phyloP scores from a whole-genome alignment of 2,113 vertebrate species.

The Austrofundulus limnaeus region DNA sequence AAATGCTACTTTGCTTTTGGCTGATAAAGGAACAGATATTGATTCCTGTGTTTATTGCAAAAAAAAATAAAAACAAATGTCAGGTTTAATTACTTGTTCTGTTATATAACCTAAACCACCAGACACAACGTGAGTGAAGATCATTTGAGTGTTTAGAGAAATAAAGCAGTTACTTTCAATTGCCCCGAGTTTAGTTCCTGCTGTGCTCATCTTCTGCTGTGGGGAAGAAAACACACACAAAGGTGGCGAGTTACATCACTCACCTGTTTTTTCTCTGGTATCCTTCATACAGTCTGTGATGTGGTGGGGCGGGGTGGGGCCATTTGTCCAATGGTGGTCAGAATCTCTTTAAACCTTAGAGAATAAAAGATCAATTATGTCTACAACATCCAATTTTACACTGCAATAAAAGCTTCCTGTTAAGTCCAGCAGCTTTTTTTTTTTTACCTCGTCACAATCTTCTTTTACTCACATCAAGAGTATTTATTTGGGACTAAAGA shows the following conservation, averaged over 20 bases:
- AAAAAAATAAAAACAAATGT: not conserved
- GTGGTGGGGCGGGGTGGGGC: not conserved
- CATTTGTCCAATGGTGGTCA: conserved; percentile 22
- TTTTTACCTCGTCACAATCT: no score
- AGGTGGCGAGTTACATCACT: conserved; percentile 17
- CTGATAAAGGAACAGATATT: no score
- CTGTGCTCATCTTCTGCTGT: conserved; percentile 33
- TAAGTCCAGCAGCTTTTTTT: no score
- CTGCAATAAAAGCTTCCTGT: no score
- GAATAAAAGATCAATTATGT: not conserved
- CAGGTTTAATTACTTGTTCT: not conserved
- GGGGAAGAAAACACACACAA: conserved; percentile 17
- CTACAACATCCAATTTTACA: not conserved
- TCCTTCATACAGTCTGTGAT: conserved; percentile 17
- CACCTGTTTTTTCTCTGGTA: conserved; percentile 21
- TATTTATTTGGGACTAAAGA: no score
- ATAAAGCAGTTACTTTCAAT: conserved; percentile 19
- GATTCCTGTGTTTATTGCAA: not conserved
- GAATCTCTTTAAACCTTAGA: conserved; percentile 9
- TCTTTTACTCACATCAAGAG: no score
- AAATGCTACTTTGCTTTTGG: no score
- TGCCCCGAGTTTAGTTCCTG: conserved; percentile 39
- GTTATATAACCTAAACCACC: not conserved
- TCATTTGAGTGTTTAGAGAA: conserved; percentile 9
- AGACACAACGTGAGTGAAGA: conserved; percentile 13